A percentile compares a stretch with the other conserved stretches of the same genome.
These are phyloP conservation scores for Ormyrus thymus DNA, from an alignment of 2,888 invertebrate species.

Conservation along the genomic window DNA sequence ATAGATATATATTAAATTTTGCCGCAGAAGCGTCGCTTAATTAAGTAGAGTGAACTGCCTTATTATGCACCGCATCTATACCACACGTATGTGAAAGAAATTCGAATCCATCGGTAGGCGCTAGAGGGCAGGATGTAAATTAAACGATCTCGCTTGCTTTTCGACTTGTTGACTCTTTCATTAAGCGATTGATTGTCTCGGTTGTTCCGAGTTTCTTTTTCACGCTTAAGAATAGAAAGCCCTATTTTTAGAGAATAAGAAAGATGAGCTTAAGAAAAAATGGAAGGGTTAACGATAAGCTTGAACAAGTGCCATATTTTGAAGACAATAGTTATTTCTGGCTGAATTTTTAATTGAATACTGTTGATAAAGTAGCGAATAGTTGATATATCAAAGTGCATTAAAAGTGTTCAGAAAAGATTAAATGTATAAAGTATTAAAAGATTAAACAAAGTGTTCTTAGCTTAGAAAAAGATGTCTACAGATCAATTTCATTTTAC, in stretches of 20 bases:
- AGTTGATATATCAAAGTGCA: too few relatives aligned
- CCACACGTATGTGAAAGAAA: constrained; percentile 20
- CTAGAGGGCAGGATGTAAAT: constrained; percentile 9
- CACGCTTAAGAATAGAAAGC: too few relatives aligned
- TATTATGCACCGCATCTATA: constrained; percentile 31
- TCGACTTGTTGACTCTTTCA: constrained; percentile 3
- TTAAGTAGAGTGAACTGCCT: constrained; percentile 39
- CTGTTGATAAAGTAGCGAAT: neutral
- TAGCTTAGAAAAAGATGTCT: too few relatives aligned
- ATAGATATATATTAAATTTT: neutral
- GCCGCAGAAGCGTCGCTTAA: constrained; percentile 29
- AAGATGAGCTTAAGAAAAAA: neutral
- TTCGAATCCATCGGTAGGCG: constrained; percentile 12
- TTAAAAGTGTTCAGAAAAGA: too few relatives aligned
- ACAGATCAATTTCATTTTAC: neutral
- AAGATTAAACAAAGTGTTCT: too few relatives aligned
- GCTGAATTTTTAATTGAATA: constrained; percentile 2
- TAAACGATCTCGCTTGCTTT: neutral
- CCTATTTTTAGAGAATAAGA: neutral
- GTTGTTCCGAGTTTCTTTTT: too few relatives aligned
- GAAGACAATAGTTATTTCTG: constrained; percentile 31
- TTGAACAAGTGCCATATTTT: constrained; percentile 40
- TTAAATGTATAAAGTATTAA: too few relatives aligned
- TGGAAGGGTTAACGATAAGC: constrained; percentile 11
- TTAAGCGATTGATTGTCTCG: neutral